phyloP scores from a whole-genome alignment of 2,797 vertebrate genomes.

The Crocidura indochinensis region DNA sequence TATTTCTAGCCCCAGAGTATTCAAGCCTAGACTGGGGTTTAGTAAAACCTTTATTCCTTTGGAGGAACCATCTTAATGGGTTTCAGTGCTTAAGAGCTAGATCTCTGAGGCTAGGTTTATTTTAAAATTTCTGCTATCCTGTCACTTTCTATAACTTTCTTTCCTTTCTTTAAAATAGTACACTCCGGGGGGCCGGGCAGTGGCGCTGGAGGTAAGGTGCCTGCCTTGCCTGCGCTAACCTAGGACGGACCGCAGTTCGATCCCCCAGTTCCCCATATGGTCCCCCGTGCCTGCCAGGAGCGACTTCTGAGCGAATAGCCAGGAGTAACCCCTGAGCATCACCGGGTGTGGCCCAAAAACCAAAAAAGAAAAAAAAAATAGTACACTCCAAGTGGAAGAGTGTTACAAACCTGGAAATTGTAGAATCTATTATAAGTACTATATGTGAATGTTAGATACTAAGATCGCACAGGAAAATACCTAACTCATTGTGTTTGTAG shows the following conservation, averaged over 20 bases:
- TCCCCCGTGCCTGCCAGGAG: too few species aligned
- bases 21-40: background rate
- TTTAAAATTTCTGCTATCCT: constrained; percentile 27
- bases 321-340: too few species aligned
- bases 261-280: too few species aligned
- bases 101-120: constrained; percentile 40
- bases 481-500: background rate
- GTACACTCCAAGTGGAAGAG: background rate
- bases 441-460: background rate
- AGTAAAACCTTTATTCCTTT: constrained; percentile 25
- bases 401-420: background rate
- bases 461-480: background rate
- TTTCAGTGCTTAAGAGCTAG: constrained; percentile 34
- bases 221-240: too few species aligned
- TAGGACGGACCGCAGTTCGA: too few species aligned
- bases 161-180: constrained; percentile 13
- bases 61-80: background rate
- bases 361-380: too few species aligned
- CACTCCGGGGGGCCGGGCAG: too few species aligned
- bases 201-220: too few species aligned
- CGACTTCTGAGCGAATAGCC: too few species aligned
- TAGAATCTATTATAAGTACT: background rate
- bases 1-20: background rate
- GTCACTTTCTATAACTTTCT: constrained; percentile 47
- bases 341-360: too few species aligned